Evolutionary conservation across 92 coral and sea anemone genomes (phyloP).

Genomic region (Heteractis magnifica): DNA sequence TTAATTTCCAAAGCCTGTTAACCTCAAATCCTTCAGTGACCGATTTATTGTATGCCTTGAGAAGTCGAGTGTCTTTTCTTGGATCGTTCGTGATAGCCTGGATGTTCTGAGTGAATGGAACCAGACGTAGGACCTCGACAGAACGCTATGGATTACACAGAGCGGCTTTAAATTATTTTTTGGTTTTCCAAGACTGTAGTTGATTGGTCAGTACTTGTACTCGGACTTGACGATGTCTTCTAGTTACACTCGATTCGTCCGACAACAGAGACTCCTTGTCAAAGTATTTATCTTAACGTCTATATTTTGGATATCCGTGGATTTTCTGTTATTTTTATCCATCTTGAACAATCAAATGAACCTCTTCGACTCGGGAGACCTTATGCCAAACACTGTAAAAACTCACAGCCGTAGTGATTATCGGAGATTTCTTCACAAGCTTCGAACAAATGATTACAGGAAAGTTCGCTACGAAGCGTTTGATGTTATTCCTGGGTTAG

Average conservation of each 20-base stretch:
- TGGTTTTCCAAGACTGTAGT: background rate
- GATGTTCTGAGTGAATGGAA: background rate
- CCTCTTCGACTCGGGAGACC: slow-evolving; percentile 58
- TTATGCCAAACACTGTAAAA: slow-evolving; percentile 47
- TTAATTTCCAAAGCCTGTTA: background rate
- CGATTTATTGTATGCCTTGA: background rate
- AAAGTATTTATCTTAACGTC: slow-evolving; percentile 76
- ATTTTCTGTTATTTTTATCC: slow-evolving; percentile 62
- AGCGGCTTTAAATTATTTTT: background rate
- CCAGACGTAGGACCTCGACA: background rate
- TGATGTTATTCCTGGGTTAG: slow-evolving; percentile 66
- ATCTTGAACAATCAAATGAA: slow-evolving; percentile 61
- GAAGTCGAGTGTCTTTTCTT: background rate
- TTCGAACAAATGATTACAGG: background rate
- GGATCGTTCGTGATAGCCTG: background rate
- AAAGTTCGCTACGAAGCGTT: slow-evolving; percentile 33
- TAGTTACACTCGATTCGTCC: slow-evolving; percentile 27
- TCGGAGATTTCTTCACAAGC: background rate
- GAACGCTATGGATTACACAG: background rate
- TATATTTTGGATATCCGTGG: slow-evolving; percentile 79
- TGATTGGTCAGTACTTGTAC: background rate
- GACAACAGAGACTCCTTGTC: slow-evolving; percentile 65
- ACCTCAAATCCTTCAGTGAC: background rate
- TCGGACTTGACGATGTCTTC: slow-evolving; percentile 8
- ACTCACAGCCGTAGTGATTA: slow-evolving; percentile 6